Conservation (phyloP, 1,140 invertebrate species). For the Temnothorax nylanderi region DNA sequence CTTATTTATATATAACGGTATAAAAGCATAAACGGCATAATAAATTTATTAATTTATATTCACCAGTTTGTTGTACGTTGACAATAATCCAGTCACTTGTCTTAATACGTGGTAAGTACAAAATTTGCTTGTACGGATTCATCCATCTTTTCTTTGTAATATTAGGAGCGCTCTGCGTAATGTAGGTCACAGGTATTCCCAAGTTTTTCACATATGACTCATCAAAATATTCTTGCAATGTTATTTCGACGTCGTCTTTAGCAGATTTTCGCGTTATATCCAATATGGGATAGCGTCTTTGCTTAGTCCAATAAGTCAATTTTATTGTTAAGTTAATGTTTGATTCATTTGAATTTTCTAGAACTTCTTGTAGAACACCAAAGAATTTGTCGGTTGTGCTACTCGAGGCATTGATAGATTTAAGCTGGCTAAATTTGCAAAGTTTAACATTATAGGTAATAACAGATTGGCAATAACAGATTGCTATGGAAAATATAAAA, state of each 20-base stretch:
- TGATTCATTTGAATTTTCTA: neutral
- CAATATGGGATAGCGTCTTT: conserved; percentile 89
- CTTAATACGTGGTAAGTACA: neutral
- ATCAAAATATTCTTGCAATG: conserved; percentile 18
- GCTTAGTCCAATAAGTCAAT: conserved; percentile 90
- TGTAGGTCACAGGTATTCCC: neutral
- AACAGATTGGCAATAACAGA: too few species aligned
- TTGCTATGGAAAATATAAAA: neutral
- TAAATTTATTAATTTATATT: conserved; percentile 32
- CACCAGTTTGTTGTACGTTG: conserved; percentile 85
- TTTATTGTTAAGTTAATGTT: conserved; percentile 83
- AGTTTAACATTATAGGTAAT: too few species aligned
- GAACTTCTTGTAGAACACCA: neutral
- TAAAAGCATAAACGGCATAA: neutral
- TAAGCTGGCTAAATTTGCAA: neutral
- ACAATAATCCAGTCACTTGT: conserved; percentile 84
- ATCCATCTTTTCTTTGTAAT: neutral
- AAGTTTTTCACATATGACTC: neutral
- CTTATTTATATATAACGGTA: neutral
- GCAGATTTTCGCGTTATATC: conserved; percentile 83
- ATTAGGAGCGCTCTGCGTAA: neutral
- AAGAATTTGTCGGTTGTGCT: neutral
- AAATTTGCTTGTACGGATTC: neutral
- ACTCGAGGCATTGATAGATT: neutral
- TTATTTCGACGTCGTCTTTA: too few species aligned